A percentile compares a stretch with the other conserved stretches of the same genome.
Conservation (phyloP, 2,113 vertebrate species). For the Heptranchias perlo region DNA sequence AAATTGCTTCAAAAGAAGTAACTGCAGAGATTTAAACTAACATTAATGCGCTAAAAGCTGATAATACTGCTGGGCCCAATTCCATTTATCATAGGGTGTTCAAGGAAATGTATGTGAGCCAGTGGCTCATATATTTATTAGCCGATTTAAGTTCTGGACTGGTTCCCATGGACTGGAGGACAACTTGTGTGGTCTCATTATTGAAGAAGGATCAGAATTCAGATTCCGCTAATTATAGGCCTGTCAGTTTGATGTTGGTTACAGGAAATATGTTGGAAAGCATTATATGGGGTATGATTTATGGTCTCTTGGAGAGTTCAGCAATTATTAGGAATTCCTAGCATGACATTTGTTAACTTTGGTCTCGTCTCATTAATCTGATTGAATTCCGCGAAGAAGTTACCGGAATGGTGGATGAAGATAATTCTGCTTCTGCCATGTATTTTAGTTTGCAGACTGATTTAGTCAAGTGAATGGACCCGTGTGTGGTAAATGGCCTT, state of each 20-base stretch:
- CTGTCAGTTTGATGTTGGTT: not conserved
- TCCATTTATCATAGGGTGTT: not conserved
- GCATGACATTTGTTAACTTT: not conserved
- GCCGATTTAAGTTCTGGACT: not conserved
- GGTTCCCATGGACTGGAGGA: not conserved
- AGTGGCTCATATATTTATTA: not conserved
- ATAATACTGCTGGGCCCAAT: not conserved
- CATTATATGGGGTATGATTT: not conserved
- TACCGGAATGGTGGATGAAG: not conserved
- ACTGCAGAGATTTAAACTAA: not conserved
- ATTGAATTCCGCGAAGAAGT: not conserved
- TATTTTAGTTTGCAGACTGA: not conserved
- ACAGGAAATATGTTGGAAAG: not conserved
- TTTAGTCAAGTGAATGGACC: not conserved
- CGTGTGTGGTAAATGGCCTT: not conserved
- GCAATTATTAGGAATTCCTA: not conserved
- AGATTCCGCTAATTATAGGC: not conserved
- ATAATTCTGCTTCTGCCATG: not conserved
- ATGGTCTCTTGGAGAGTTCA: not conserved
- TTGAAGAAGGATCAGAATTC: not conserved
- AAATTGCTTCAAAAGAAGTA: not conserved
- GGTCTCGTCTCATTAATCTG: not conserved
- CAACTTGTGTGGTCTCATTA: not conserved
- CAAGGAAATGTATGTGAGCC: not conserved
- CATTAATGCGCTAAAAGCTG: not conserved